Percentiles rank a stretch among this genome's conserved stretches.
These are phyloP conservation scores for Acanthornis magna DNA, from an alignment of 2,797 vertebrate species.

Conservation along the genomic window DNA sequence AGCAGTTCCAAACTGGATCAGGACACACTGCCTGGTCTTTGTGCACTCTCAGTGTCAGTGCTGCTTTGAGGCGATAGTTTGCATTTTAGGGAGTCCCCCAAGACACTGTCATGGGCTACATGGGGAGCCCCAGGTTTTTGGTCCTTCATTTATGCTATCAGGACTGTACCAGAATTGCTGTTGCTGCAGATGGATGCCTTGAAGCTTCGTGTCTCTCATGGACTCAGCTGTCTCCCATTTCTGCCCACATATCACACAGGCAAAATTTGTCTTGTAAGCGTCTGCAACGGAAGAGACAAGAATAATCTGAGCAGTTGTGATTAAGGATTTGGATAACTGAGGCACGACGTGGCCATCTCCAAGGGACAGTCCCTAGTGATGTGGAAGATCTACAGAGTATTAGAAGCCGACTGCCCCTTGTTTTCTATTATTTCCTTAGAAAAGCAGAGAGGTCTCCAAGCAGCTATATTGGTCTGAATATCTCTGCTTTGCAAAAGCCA, in stretches of 20 bases:
- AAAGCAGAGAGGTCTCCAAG: neutral
- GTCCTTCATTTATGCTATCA: neutral
- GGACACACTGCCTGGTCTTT: neutral
- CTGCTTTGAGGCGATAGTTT: fast-evolving
- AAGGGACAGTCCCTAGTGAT: neutral
- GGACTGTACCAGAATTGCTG: neutral
- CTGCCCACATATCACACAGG: fast-evolving
- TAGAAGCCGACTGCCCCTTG: neutral
- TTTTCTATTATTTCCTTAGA: neutral
- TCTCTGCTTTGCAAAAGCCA: neutral
- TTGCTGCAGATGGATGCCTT: neutral
- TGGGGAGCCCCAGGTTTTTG: neutral
- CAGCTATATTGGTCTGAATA: neutral
- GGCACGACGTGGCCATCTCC: neutral
- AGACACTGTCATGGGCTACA: fast-evolving
- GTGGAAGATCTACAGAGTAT: fast-evolving
- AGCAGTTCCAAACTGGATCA: neutral
- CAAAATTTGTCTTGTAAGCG: neutral
- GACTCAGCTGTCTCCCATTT: neutral
- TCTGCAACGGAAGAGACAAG: neutral
- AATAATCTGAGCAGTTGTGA: neutral
- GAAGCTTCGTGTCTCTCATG: fast-evolving
- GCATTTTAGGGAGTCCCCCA: neutral
- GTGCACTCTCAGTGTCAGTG: neutral
- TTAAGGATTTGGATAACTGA: neutral